These are phyloP conservation scores for Mesitornis unicolor DNA, from an alignment of 2,113 vertebrate genomes.

Conservation along the genomic window DNA sequence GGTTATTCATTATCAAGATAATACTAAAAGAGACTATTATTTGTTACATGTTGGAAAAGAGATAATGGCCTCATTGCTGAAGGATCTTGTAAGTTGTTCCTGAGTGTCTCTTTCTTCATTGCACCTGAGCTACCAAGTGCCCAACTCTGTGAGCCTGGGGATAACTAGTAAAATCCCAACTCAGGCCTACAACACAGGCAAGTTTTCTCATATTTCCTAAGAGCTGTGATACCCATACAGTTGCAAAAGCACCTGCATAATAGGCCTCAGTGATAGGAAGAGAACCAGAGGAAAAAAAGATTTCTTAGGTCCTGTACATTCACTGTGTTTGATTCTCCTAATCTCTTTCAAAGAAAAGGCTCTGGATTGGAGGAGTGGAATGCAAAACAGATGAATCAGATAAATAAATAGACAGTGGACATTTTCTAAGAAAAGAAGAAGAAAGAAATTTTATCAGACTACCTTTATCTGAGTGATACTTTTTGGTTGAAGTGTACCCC, in stretches of 20 bases:
- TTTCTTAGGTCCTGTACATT: neutral
- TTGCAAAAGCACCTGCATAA: neutral
- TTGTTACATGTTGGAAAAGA: neutral
- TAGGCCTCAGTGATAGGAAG: neutral
- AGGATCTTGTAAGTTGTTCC: neutral
- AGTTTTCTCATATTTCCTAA: neutral
- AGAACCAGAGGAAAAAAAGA: neutral
- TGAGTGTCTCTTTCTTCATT: fast-evolving
- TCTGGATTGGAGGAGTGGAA: neutral
- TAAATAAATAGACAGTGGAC: neutral
- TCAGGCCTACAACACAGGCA: fast-evolving
- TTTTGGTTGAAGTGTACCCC: neutral
- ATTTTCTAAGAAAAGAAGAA: neutral
- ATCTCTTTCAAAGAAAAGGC: neutral
- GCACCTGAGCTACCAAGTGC: neutral
- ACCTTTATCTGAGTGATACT: neutral
- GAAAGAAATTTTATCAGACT: neutral
- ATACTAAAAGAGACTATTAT: neutral
- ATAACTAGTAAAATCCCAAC: neutral
- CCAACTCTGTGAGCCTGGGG: neutral
- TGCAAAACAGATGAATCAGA: neutral
- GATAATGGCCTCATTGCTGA: neutral
- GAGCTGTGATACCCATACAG: neutral
- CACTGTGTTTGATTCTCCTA: neutral
- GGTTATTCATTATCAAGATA: neutral